Base-by-base conservation (phyloP, 1,140 invertebrate genomes). In the Teleogryllus occipitalis region DNA sequence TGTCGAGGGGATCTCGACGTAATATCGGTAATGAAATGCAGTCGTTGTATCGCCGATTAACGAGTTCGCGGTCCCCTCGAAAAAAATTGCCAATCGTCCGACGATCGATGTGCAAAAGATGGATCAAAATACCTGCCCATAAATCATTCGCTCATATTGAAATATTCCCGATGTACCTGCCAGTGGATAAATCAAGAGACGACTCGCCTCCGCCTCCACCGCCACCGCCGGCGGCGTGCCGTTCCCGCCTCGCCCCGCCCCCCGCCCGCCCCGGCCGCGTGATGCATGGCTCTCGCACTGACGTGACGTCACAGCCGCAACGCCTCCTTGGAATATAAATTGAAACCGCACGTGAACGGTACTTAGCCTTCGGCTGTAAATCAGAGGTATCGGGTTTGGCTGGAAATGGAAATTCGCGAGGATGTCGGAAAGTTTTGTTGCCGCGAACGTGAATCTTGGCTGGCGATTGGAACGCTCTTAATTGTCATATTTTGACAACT, bases 321-420 rank as follows among this genome's bases (percentile, higher is more conserved):
- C 18, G 54, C 54, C 54, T 65, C 54, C 54, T 65, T 65, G 54
- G 54, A 65, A 65, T 65, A 65, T 65, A 65, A 65, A 65, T 65
- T 65, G 54, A 65, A 65, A 65, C 54, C 10, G 54, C 18, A 18
- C 54, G 54, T 14, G 54, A 65, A 65, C 54, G 18, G 54, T 65
- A 14, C 54, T 65, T 65, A 65, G 54, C 54, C 18, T 65, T 0
- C 10, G 54, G 54, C 54, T 65, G 54, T 65, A 65, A 65, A 65
- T 65, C 54, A 65, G 10, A 65, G 54, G 54, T 10, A 14, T 65
- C 18, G 54, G 10, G 54, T 65, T 65, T 65, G 10, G 54, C 54
- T 65, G 27, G 27, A 39, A 39, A 39, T 39, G 27, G 27, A 39
- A 39, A 39, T 18, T 65, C 54, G 54, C 10, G 54, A 14, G 54